Evolutionary conservation across 2,113 vertebrate genomes (phyloP).

Genomic region (Danionella cerebrum): DNA sequence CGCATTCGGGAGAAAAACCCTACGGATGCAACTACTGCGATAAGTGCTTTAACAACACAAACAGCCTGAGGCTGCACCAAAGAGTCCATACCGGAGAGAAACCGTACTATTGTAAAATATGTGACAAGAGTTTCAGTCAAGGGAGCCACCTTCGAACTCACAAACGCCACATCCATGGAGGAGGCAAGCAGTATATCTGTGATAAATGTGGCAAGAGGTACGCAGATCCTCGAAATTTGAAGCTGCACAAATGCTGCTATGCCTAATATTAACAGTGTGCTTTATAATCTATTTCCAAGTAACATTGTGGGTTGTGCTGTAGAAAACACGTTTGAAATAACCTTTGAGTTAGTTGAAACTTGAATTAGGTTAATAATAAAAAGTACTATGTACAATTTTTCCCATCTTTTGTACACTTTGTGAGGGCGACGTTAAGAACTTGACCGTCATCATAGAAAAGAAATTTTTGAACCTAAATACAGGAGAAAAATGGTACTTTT

Average conservation of each 20-base stretch:
- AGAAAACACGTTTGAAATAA: too few species aligned
- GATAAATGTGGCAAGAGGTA: slow-evolving; percentile 64
- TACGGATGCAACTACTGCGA: slow-evolving; percentile 52
- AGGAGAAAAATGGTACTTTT: too few species aligned
- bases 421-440: too few species aligned
- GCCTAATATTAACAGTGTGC: slow-evolving; percentile 35
- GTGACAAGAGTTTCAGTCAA: slow-evolving; percentile 60
- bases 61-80: slow-evolving; percentile 63
- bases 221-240: slow-evolving; percentile 60
- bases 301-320: too few species aligned
- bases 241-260: slow-evolving; percentile 63
- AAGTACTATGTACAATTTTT: too few species aligned
- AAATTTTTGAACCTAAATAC: too few species aligned
- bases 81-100: slow-evolving; percentile 62
- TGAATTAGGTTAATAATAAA: too few species aligned
- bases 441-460: too few species aligned
- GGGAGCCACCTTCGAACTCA: slow-evolving; percentile 65
- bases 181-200: slow-evolving; percentile 66
- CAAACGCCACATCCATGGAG: slow-evolving; percentile 59
- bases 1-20: slow-evolving; percentile 54
- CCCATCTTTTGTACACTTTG: too few species aligned
- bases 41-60: slow-evolving; percentile 62
- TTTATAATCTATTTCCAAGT: too few species aligned
- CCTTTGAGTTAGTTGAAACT: too few species aligned
- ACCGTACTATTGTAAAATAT: slow-evolving; percentile 58